Evolutionary conservation across 2,888 invertebrate species (phyloP), one percentile per base, ranked within the genome.

Genomic region (Ophion ventricosus): DNA sequence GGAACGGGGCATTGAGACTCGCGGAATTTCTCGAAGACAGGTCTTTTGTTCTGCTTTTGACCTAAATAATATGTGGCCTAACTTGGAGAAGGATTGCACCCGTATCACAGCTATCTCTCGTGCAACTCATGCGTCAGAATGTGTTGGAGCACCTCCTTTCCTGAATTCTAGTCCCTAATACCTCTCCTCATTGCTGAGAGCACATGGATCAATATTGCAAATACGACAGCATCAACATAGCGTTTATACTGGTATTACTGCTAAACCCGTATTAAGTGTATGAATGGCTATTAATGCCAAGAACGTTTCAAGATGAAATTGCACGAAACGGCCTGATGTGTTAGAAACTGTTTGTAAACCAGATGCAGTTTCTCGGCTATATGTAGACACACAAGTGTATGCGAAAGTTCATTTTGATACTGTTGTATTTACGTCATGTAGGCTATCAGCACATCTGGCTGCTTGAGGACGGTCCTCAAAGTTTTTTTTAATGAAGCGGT

Each of bases 271-370:
- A 54, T 26, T 29, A 56, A 54, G 43, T 17, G 43, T 43, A 54
- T 23, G 54, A 3, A 67, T 67, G 17, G 57, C 40, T 26, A 43
- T 49, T 57, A n/a, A 29, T 49, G 56, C 29, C n/a, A 40, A 20
- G 43, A 25, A 23, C 49, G 49, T 43, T 69, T 25, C 59, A 23
- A 77, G 61, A 69, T 54, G 56, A 74, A 70, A 83, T 70, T 70
- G 74, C 57, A 64, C 56, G 74, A 75, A 70, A 81, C 70, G 70
- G 10, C 56, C 35, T 63, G 63, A 61, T 54, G 26, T 54, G 54
- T 35, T 56, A 35, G 49, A 57, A 57, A 63, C 61, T 70, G 78
- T 70, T 57, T 70, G 69, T 79, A 67, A 75, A 75, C 69, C 63
- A 43, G 57, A 43, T 56, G 61, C 56, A 63, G 59, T 67, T 67